Evolutionary conservation across 2,797 vertebrate species (phyloP), one percentile per base, ranked within the genome.

Genomic region (Pogoniulus pusillus): DNA sequence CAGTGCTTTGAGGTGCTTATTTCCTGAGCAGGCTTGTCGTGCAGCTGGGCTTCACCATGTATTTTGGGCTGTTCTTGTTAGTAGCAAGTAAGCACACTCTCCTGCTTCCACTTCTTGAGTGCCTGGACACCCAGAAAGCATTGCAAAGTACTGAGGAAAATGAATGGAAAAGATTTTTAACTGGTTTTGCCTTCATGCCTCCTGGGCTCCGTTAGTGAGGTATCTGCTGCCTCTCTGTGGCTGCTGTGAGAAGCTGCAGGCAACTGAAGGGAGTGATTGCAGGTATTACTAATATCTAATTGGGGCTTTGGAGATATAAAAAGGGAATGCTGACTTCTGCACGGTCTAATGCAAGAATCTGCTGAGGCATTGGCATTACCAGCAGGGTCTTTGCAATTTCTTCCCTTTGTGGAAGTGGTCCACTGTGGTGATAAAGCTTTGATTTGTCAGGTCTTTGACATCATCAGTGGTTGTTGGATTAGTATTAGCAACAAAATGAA

Each of bases 201-300:
- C 1, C 1, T 19, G 55, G 0, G 9, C 81, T 84, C 51, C 0
- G 19, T 93, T 93, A 3, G 30, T 37, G 80, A 18, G 69, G 90
- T 41, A 4, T 89, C 83, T 91, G 91, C 76, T 2, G 88, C 95
- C 95, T 58, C 95, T 79, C 18, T 1, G 76, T 78, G 95, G 95
- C 73, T 89, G 16, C 11, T 58, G 76, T 0, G 2, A 2, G 51
- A 59, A 74, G 57, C 63, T 63, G 78, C 94, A 10, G 26, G 0
- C 23, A 5, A 0, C 81, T 2, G 68, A 35, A 47, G 47, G 3
- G 0, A 0, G 3, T 3, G 15, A 0, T 16, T 63, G 15, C 2
- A n/a, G 30, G 3, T 1, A 1, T 3, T 16, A 6, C 6, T 13
- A 26, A 8, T 32, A 15, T 39, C n/a, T n/a, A n/a, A n/a, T 45